Percentiles rank a stretch among this genome's conserved stretches.
These are phyloP conservation scores for Lycodopsis pacificus DNA, from an alignment of 2,797 vertebrate species.

Conservation along the genomic window DNA sequence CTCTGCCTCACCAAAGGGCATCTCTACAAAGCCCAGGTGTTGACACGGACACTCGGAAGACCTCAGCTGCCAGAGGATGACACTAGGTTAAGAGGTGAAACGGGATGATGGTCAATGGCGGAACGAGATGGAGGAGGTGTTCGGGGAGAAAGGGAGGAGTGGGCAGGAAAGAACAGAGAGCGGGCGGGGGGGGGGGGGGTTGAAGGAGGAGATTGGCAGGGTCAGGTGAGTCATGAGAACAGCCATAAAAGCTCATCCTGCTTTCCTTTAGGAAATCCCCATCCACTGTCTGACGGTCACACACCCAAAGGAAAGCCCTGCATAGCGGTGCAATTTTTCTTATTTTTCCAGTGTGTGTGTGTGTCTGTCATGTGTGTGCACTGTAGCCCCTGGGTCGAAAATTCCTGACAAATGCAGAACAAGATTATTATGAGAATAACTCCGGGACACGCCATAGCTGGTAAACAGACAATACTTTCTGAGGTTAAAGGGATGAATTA, in stretches of 20 bases:
- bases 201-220: constrained; percentile 38
- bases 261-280: constrained; percentile 63
- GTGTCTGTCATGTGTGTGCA: neutral
- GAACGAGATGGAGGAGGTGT: constrained; percentile 12
- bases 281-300: constrained; percentile 43
- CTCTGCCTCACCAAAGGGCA: neutral
- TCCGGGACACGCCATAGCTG: neutral
- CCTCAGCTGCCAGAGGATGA: constrained; percentile 21
- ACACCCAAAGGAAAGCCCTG: constrained; percentile 51
- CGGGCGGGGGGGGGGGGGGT: neutral
- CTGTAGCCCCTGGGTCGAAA: neutral
- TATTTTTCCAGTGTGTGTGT: neutral
- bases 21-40: constrained; percentile 8
- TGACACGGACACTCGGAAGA: constrained; percentile 13
- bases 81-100: constrained; percentile 33
- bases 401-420: constrained; percentile 5
- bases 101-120: constrained; percentile 25
- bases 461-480: constrained; percentile 2
- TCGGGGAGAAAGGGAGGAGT: constrained; percentile 2
- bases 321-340: constrained; percentile 16
- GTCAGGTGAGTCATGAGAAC: constrained; percentile 73
- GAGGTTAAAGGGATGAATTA: constrained; percentile 7
- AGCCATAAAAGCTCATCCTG: constrained; percentile 62
- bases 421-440: constrained; percentile 3
- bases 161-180: neutral